Evolutionary conservation across 2,113 vertebrate genomes (phyloP).

Genomic region (Zosterops pallidus): DNA sequence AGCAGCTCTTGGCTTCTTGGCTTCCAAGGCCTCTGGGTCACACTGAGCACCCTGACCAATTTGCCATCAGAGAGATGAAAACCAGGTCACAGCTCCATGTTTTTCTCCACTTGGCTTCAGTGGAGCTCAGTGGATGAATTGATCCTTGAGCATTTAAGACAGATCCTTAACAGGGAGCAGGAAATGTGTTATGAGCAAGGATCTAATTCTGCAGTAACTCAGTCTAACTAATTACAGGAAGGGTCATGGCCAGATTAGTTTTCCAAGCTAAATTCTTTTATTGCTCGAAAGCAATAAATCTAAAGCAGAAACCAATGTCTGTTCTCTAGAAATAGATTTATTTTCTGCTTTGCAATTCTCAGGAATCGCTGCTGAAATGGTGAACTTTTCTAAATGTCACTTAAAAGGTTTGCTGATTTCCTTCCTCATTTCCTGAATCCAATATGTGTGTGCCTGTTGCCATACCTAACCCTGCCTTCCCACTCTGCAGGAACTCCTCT

Average conservation of each 20-base stretch:
- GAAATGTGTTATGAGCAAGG: accelerated
- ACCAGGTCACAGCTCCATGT: neutral
- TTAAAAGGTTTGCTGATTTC: slow-evolving; percentile 37
- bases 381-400: slow-evolving; percentile 67
- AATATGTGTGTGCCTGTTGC: neutral
- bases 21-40: neutral
- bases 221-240: neutral
- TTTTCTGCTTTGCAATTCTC: slow-evolving; percentile 12
- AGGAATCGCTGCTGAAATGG: neutral
- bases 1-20: neutral
- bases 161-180: neutral
- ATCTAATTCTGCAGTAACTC: neutral
- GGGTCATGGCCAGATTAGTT: neutral
- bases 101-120: neutral
- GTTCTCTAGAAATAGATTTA: slow-evolving; percentile 3
- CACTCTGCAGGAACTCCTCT: neutral
- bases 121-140: neutral
- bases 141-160: neutral
- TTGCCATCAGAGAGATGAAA: neutral
- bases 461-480: neutral
- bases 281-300: neutral
- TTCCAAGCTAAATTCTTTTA: neutral
- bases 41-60: neutral
- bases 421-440: neutral
- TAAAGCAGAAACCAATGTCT: neutral